Base-by-base conservation (phyloP, 2,113 vertebrate species). In the Mobula birostris region DNA sequence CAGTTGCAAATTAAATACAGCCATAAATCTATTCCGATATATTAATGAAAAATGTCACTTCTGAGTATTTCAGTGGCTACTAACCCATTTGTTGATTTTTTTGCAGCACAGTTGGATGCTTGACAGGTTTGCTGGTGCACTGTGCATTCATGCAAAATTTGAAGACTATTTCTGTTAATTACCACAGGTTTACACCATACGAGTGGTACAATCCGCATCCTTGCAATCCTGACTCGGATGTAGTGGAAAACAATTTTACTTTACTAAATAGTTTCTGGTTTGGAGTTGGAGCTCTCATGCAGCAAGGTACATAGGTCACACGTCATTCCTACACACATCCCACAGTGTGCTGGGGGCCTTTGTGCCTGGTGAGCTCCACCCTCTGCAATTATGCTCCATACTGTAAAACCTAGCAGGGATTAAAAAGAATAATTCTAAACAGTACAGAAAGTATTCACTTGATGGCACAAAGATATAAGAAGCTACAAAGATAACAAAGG, bases 201-300 rank as follows among this genome's bases (percentile, higher is more conserved):
- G 99, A 99, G 95, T 99, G 99, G 99, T 99, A 99, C 97, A 99
- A 99, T 95, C 99, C 99, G 95, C 98, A 99, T 96, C 99, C 99
- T 74, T 99, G 99, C 97, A 99, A 99, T 96, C 99, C 98, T 80
- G 98, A 99, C 96, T 98, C 99, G 90, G 99, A 99, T 76, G 98
- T 99, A 96, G 98, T 99, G 96, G 98, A 99, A 97, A 99, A 99
- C 97, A 99, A 99, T 97, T 99, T 99, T 97, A 99, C 99, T 95
- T 97, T 99, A 93, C 98, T 99, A 96, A 99, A 99, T 96, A 99
- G 98, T 96, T 98, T 99, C 96, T 99, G 99, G 99, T 99, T 99
- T 97, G 99, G 98, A 96, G 98, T 99, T 95, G 97, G 97, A 97
- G 97, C 99, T 94, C 98, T 99, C 96, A 99, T 99, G 99, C 99